Percentiles rank a stretch among this genome's conserved stretches.
phyloP scores from a whole-genome alignment of 2,797 vertebrate genomes.

The Peromyscus nudipes region DNA sequence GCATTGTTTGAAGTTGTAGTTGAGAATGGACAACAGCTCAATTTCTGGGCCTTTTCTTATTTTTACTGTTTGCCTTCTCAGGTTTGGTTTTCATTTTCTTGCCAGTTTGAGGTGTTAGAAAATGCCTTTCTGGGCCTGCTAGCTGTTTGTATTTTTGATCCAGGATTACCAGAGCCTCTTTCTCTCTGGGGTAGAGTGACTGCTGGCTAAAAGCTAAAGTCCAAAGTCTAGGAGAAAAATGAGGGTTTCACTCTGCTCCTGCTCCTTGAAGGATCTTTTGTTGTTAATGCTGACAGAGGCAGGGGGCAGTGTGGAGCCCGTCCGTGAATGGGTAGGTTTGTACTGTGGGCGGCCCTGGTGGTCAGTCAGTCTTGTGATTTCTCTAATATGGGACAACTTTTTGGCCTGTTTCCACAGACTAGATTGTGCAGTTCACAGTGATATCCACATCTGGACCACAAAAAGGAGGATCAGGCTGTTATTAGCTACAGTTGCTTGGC shows the following conservation, averaged over 20 bases:
- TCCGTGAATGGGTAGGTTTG: neutral
- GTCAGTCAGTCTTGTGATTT: neutral
- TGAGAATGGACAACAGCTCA: neutral
- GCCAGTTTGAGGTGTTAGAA: neutral
- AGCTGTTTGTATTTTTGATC: constrained; percentile 9
- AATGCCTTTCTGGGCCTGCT: neutral
- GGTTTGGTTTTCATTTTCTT: constrained; percentile 45
- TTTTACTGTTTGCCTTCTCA: constrained; percentile 18
- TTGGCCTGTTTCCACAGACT: neutral
- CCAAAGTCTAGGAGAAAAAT: neutral
- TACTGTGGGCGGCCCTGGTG: neutral
- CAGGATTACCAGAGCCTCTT: neutral
- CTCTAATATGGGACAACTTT: neutral
- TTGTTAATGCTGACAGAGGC: neutral
- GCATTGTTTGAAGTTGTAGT: neutral
- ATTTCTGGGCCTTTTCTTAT: constrained; percentile 21
- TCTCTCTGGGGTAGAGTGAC: neutral
- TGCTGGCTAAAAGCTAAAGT: neutral
- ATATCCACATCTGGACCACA: neutral
- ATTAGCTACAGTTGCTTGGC: neutral
- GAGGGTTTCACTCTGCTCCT: neutral
- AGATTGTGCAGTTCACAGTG: neutral
- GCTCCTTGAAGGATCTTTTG: neutral
- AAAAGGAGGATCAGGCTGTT: neutral
- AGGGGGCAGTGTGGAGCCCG: neutral